Conservation (phyloP, 2,888 invertebrate genomes). For the Eristalis pertinax region DNA sequence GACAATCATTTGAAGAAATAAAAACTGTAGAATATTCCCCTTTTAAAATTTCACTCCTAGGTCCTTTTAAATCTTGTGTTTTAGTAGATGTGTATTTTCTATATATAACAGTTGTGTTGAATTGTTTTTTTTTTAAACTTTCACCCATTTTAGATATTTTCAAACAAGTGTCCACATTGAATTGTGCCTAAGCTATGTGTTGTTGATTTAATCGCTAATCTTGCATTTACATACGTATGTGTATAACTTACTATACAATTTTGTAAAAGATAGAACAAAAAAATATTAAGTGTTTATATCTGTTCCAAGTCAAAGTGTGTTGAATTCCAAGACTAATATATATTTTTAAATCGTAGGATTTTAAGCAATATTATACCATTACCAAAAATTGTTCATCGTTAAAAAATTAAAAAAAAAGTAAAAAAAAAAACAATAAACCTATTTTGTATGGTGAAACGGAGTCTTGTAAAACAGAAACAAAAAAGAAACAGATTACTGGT, state of each 20-base stretch:
- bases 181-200: slow-evolving; percentile 9
- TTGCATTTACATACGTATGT: neutral
- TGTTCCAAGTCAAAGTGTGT: slow-evolving; percentile 1
- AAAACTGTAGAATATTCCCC: neutral
- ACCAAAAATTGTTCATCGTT: slow-evolving; percentile 17
- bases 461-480: neutral
- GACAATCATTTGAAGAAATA: neutral
- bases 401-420: neutral
- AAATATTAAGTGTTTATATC: neutral
- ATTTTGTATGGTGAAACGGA: neutral
- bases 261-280: neutral
- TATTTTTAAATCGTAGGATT: neutral
- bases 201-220: neutral
- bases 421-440: neutral
- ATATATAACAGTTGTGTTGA: neutral
- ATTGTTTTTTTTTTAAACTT: neutral
- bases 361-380: slow-evolving; percentile 27
- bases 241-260: neutral
- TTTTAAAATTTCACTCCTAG: neutral
- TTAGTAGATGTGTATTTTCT: neutral
- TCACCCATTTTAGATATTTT: neutral
- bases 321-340: neutral
- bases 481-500: neutral
- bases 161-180: neutral
- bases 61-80: neutral